A percentile compares a stretch with the other conserved stretches of the same genome.
phyloP scores from a whole-genome alignment of 2,113 vertebrate genomes.

The Lophotis ruficrista region DNA sequence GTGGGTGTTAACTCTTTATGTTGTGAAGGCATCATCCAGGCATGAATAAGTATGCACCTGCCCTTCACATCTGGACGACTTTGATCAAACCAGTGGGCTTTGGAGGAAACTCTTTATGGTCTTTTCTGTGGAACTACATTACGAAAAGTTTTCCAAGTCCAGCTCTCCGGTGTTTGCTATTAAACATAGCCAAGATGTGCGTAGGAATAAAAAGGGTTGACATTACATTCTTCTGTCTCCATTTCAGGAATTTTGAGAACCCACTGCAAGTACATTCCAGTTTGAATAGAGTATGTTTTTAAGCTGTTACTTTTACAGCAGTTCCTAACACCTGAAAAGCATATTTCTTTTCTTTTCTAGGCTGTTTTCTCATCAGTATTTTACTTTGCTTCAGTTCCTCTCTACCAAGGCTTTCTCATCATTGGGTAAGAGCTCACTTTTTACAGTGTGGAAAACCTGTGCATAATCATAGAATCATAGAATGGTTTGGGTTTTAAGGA shows the following conservation, averaged over 20 bases:
- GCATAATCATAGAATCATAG: too few relatives aligned
- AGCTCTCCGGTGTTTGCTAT: not conserved
- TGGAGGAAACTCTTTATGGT: not conserved
- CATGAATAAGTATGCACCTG: not conserved
- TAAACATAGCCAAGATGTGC: not conserved
- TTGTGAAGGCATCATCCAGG: not conserved
- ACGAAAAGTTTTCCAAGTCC: not conserved
- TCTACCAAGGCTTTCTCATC: slow-evolving; percentile 97
- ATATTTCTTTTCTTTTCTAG: slow-evolving; percentile 64
- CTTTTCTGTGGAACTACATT: not conserved
- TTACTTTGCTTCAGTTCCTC: slow-evolving; percentile 95
- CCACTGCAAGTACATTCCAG: not conserved
- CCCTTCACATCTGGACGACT: not conserved
- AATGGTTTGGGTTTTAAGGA: too few relatives aligned
- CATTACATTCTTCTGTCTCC: not conserved
- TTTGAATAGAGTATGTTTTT: not conserved
- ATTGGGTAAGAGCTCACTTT: slow-evolving; percentile 86
- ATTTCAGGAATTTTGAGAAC: not conserved
- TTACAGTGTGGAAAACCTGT: not conserved
- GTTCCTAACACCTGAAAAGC: not conserved
- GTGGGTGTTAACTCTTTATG: not conserved
- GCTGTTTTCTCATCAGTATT: slow-evolving; percentile 97
- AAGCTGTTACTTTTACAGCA: not conserved
- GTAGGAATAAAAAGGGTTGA: not conserved
- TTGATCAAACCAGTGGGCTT: not conserved